phyloP scores from a whole-genome alignment of 1,140 invertebrate species.

The Drosophila athabasca region DNA sequence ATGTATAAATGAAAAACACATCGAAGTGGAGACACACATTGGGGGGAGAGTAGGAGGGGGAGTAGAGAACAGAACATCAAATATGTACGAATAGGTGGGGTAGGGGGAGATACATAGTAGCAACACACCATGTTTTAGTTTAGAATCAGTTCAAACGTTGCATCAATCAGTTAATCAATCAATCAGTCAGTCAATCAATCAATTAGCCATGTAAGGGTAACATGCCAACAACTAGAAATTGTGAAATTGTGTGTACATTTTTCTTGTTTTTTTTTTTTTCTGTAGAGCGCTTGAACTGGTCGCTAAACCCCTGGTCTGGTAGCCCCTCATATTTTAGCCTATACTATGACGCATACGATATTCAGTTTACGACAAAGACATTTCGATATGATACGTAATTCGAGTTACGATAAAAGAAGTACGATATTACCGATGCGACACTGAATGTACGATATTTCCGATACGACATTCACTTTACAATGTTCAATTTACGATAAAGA shows the following conservation, averaged over 20 bases:
- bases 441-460: too few relatives aligned
- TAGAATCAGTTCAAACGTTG: conserved; percentile 74
- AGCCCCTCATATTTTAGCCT: too few relatives aligned
- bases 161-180: conserved; percentile 62
- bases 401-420: too few relatives aligned
- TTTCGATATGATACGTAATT: too few relatives aligned
- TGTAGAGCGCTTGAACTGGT: conserved; percentile 65
- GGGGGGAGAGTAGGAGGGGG: too few relatives aligned
- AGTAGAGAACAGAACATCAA: conserved; percentile 46
- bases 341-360: conserved; percentile 10
- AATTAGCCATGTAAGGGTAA: conserved; percentile 67
- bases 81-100: conserved; percentile 30
- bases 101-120: not conserved
- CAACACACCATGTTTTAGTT: conserved; percentile 48
- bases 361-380: too few relatives aligned
- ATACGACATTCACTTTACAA: too few relatives aligned
- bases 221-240: conserved; percentile 65
- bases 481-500: too few relatives aligned
- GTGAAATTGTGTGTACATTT: conserved; percentile 44
- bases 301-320: conserved; percentile 44
- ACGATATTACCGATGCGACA: too few relatives aligned
- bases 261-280: too few relatives aligned
- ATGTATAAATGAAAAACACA: too few relatives aligned
- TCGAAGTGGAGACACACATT: conserved; percentile 29
- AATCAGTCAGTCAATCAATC: conserved; percentile 53